Evolutionary conservation across 92 coral and sea anemone genomes (phyloP).

Genomic region (Muricea muricata): DNA sequence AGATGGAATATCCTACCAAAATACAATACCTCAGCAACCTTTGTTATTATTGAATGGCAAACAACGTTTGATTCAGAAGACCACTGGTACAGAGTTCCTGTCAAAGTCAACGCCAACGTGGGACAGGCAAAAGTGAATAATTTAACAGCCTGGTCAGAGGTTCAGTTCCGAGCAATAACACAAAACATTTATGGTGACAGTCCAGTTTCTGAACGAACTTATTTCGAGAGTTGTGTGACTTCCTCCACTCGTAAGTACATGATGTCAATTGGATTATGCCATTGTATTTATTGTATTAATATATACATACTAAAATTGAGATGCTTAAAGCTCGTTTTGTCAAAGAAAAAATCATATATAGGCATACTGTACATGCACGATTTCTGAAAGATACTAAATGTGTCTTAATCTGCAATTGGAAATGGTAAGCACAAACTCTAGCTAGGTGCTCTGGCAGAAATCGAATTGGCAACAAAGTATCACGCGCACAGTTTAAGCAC

Average conservation of each 20-base stretch:
- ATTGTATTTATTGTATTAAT: no score
- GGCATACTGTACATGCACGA: no score
- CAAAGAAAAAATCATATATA: no score
- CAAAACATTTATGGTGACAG: conserved; percentile 23
- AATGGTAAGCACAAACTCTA: no score
- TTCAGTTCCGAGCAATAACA: conserved; percentile 24
- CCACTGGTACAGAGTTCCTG: neutral
- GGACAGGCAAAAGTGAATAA: conserved; percentile 27
- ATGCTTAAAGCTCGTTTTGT: no score
- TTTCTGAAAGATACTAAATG: no score
- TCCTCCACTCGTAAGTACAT: conserved; percentile 32
- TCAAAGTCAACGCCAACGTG: neutral
- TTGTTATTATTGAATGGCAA: conserved; percentile 39
- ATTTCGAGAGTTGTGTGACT: conserved; percentile 20
- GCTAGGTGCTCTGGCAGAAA: no score
- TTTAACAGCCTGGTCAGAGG: conserved; percentile 19
- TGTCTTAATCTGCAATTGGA: no score
- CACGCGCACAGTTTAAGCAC: no score
- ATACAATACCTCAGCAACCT: conserved; percentile 1
- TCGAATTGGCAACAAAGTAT: no score
- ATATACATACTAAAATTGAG: no score
- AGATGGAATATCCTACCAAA: neutral
- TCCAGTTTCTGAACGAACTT: neutral
- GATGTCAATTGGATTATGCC: no score
- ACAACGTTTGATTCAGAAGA: conserved; percentile 18